phyloP scores from a whole-genome alignment of 2,888 invertebrate genomes.

The Lumbricus terrestris region DNA sequence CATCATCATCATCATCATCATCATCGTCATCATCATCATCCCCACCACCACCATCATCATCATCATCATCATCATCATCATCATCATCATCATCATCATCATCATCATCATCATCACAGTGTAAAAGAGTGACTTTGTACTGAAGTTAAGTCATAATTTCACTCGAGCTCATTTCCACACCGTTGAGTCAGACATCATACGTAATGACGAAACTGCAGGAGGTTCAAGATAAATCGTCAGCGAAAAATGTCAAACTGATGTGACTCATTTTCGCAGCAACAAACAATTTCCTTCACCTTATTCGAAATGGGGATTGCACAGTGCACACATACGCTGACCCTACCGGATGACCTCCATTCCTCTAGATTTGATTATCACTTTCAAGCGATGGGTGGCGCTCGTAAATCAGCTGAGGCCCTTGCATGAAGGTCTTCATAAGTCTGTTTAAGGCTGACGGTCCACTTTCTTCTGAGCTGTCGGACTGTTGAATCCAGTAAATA shows the following conservation, averaged over 20 bases:
- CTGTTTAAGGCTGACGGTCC: background rate
- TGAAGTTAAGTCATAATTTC: no score
- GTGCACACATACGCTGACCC: no score
- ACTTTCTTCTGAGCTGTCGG: background rate
- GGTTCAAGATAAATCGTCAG: background rate
- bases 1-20: background rate
- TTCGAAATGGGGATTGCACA: background rate
- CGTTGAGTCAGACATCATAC: background rate
- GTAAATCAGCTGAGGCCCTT: background rate
- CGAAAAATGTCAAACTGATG: background rate
- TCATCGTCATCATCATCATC: background rate
- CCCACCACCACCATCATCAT: background rate
- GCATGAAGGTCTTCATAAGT: background rate
- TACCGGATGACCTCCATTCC: no score
- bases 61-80: slow-evolving; percentile 10
- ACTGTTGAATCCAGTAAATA: background rate
- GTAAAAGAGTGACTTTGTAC: no score
- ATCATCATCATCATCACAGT: background rate
- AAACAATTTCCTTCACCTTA: background rate
- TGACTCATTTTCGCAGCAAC: background rate
- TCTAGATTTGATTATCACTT: background rate
- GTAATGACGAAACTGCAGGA: no score
- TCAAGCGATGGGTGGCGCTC: background rate
- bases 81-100: background rate
- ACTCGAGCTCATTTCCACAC: background rate